Base-by-base conservation (phyloP, 2,888 invertebrate species). In the Lacanobia oleracea region DNA sequence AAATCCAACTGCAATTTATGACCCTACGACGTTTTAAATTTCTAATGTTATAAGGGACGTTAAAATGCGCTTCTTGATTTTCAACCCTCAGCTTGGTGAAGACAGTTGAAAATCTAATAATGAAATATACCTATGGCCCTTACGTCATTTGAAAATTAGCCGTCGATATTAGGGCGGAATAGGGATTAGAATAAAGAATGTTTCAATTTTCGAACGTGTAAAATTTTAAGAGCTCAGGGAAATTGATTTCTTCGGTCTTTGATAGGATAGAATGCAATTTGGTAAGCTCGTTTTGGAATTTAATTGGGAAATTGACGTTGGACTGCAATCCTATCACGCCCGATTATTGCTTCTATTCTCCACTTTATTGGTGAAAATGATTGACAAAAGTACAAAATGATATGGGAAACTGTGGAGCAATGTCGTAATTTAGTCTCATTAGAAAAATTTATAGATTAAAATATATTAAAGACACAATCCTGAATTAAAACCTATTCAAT, bases 161-260 rank as follows among this genome's bases (percentile, higher is more conserved):
- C 16, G 16, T 16, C 53, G 10, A 14, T 21, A 53, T 53, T 27
- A 57, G 68, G 51, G 10, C 57, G 62, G 69, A 75, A 76, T 40
- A 45, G 62, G 23, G 48, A 56, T 71, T 69, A 40, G 40, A 51
- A 1, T 16, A 43, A 73, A 76, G 71, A 78, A 85, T 81, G 76
- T 76, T 67, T 85, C 62, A 84, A 83, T 83, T 78, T 82, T 67
- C 48, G 56, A 27, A 70, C 40, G 56, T 68, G 60, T 69, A 66
- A 71, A 61, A 67, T 57, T 73, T 57, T 72, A 48, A 48, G n/a
- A 50, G 56, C 71, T 64, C 14, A 21, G 21, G 18, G n/a, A 71
- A 75, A 78, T 83, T 75, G 74, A 81, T 84, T 83, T 79, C 12
- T 72, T 60, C 70, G 75, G 60, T 33, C 62, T 54, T 67, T 63